A percentile compares a stretch with the other conserved stretches of the same genome.
Evolutionary conservation across 2,888 invertebrate species (phyloP).

Genomic region (Aleiodes alternator): DNA sequence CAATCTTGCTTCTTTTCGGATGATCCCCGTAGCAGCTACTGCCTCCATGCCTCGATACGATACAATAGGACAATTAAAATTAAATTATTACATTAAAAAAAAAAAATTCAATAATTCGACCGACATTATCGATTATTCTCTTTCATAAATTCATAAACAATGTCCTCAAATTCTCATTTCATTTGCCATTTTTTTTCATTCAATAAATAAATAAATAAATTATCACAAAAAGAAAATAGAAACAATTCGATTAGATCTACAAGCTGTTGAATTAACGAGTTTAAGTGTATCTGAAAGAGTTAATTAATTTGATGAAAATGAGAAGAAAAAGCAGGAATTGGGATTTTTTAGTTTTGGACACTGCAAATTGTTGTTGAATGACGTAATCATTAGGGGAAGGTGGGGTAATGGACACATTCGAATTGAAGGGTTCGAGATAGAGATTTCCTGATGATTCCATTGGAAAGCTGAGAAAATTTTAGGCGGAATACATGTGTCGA

Average conservation of each 20-base stretch:
- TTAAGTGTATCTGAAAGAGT: neutral
- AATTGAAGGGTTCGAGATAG: no score
- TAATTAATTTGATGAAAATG: neutral
- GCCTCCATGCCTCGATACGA: conserved; percentile 70
- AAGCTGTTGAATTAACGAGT: conserved; percentile 33
- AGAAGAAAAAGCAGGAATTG: conserved; percentile 13
- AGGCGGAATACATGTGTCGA: no score
- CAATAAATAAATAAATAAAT: neutral
- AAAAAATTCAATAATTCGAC: conserved; percentile 9
- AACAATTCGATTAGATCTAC: conserved; percentile 1
- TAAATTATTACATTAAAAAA: conserved; percentile 41
- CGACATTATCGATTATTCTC: conserved; percentile 48
- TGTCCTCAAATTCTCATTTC: neutral
- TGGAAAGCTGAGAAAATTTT: no score
- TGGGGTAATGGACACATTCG: no score
- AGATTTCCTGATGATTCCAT: no score
- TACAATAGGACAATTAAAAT: conserved; percentile 53
- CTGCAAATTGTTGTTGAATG: conserved; percentile 48
- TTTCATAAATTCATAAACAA: conserved; percentile 22
- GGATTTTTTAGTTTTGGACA: conserved; percentile 53
- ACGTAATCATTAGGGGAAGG: neutral
- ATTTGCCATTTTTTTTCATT: conserved; percentile 2
- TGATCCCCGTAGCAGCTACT: conserved; percentile 74
- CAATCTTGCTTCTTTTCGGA: conserved; percentile 72
- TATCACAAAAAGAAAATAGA: conserved; percentile 10